A percentile compares a stretch with the other conserved stretches of the same genome.
Evolutionary conservation across 35 echinoderm and acorn worm genomes (phyloP).

Genomic region (Apostichopus parvimensis): DNA sequence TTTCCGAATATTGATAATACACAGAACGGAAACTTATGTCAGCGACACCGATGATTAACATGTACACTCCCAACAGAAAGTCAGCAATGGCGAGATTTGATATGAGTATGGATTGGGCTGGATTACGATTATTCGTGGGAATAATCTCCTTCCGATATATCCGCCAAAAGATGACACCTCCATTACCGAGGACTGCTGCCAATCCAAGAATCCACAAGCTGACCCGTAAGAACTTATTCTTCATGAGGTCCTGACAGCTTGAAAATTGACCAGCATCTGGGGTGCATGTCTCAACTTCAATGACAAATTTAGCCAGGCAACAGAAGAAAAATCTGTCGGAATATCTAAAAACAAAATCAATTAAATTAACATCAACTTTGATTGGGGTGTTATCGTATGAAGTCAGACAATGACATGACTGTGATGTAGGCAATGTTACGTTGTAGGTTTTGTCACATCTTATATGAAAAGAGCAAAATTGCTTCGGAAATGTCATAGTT

Average conservation of each 20-base stretch:
- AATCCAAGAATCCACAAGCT: slow-evolving; percentile 85
- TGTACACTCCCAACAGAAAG: slow-evolving; percentile 60
- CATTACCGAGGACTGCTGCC: slow-evolving; percentile 80
- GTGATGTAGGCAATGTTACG: too few species aligned
- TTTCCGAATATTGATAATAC: slow-evolving; percentile 48
- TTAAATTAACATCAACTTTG: too few species aligned
- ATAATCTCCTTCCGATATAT: slow-evolving; percentile 35
- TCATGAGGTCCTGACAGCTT: slow-evolving; percentile 84
- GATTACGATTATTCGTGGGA: background rate
- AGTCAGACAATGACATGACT: too few species aligned
- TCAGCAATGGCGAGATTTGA: slow-evolving; percentile 64
- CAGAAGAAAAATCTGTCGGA: slow-evolving; percentile 82
- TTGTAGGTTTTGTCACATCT: too few species aligned
- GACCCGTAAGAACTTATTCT: slow-evolving; percentile 73
- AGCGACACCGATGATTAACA: slow-evolving; percentile 60
- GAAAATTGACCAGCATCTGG: slow-evolving; percentile 80
- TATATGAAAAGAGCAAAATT: too few species aligned
- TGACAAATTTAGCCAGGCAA: slow-evolving; percentile 29
- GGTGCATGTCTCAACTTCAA: slow-evolving; percentile 39
- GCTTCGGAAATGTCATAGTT: too few species aligned
- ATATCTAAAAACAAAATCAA: slow-evolving; percentile 45
- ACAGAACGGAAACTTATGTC: slow-evolving; percentile 50
- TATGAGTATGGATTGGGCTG: slow-evolving; percentile 48
- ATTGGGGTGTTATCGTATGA: too few species aligned
- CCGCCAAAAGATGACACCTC: slow-evolving; percentile 67